Evolutionary conservation across 53 echinoderm and acorn worm genomes (phyloP), one percentile per base, ranked within the genome.

Genomic region (Temnopleurus reevesii): DNA sequence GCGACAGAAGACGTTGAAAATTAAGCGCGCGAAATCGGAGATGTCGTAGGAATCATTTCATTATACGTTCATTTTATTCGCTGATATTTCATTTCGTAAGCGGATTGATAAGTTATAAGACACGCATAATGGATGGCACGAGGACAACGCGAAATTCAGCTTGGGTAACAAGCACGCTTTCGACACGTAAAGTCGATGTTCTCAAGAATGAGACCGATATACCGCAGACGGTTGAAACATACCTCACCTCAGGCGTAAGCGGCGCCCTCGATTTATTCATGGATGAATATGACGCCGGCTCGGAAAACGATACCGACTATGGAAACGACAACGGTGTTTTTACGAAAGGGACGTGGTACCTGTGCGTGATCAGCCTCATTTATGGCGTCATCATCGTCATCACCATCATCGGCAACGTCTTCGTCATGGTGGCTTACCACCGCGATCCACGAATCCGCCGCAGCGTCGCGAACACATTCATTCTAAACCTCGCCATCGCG

Each of bases 401-500:
- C 24, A 93, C 95, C 21, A 86, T 95, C 6, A 38, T 89, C 29
- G 95, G 95, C 10, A 95, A 95, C 43, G 46, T 90, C 12, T 81
- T 95, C 38, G 86, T 92, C 10, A 91, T 93, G 54, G 81, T 86
- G 8, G 91, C 92, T 1, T 95, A 89, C 65, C 33, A 43, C 28
- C 90, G 53, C 13, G 91, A 93, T 53, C 36, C n/a, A n/a, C 43
- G 86, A 29, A 92, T 95, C 77, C 57, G 92, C 31, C 79, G 86
- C 0, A 89, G 84, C 26, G 92, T 95, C 9, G 89, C 91, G 9
- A 95, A 95, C 54, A 45, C 86, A 18, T 95, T 91, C 76, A 89
- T 95, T 1, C 89, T 95, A 15, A 94, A 92, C 59, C 90, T 92
- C 2, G 89, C 95, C 4, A 86, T 92, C 34, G 91, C 91, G 13